A percentile compares a stretch with the other conserved stretches of the same genome.
Evolutionary conservation across 2,113 vertebrate species (phyloP).

Genomic region (Laticauda laticaudata): DNA sequence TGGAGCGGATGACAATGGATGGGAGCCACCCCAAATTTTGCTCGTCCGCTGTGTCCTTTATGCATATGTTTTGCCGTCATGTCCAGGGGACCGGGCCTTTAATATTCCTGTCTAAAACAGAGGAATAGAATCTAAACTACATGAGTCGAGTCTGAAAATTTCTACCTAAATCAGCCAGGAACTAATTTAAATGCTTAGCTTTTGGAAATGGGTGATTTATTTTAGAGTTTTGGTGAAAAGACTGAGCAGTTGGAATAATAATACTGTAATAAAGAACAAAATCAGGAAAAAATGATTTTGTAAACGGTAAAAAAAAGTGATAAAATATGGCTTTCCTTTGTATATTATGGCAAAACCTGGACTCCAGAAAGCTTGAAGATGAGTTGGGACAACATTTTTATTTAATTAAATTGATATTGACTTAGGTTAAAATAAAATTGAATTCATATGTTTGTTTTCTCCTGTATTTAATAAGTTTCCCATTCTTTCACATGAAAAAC

Average conservation of each 20-base stretch:
- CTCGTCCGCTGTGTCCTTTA: no score
- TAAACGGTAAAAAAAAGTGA: background rate
- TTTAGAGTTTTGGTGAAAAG: background rate
- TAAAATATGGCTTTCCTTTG: background rate
- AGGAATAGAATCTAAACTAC: background rate
- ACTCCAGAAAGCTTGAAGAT: background rate
- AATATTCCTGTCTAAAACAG: background rate
- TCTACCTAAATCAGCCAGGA: background rate
- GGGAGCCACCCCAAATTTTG: no score
- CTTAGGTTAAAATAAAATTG: background rate
- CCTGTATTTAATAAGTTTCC: background rate
- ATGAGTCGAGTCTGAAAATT: background rate
- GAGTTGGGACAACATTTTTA: background rate
- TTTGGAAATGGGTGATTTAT: background rate
- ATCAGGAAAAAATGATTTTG: background rate
- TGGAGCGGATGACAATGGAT: no score
- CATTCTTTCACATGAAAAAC: background rate
- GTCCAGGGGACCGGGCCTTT: background rate
- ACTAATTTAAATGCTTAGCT: background rate
- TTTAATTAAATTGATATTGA: background rate
- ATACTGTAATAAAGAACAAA: background rate
- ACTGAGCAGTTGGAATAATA: background rate
- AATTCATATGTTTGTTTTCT: background rate
- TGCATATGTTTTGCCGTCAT: no score
- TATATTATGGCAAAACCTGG: background rate